Evolutionary conservation across 2,888 invertebrate species (phyloP), one percentile per base, ranked within the genome.

Genomic region (Caprella mutica): DNA sequence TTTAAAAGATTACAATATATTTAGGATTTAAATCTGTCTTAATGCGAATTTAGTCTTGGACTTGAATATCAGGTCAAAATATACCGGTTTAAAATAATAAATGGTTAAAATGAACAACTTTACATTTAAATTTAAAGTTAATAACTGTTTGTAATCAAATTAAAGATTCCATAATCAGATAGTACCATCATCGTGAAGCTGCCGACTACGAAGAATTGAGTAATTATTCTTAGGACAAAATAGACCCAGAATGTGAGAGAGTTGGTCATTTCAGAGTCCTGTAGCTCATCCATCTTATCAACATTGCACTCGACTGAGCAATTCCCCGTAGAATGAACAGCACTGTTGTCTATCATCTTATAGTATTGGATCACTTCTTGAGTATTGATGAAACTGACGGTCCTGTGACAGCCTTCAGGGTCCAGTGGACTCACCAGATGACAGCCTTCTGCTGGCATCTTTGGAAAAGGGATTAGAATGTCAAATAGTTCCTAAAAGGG

Each of bases 171-270:
- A n/a, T n/a, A n/a, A n/a, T n/a, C n/a, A n/a, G n/a, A n/a, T n/a
- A n/a, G n/a, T 26, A 58, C 90, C 81, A 89, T 83, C 55, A 91
- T 84, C 12, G 86, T 86, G 1, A 88, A 85, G 14, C 86, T 84
- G 27, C 87, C 87, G 5, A 85, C 83, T 69, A 86, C 76, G 80
- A 85, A 84, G 4, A 86, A 83, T 26, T 85, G 86, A 1, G 84
- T 88, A 67, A 87, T 74, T 67, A 90, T 84, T 69, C 88, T 76
- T 61, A 90, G 69, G 54, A 83, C 73, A 70, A 90, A 87, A 71
- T 91, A 90, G 59, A 85, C 78, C 80, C 86, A 88, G 70, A 90
- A 90, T 2, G 84, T 81, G 67, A 78, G 17, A 5, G 48, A 48
- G 19, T 48, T 80, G 30, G 29, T 48, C 27, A 48, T n/a, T 8